Percentiles rank a stretch among this genome's conserved stretches.
These are phyloP conservation scores for Aphidius gifuensis DNA, from an alignment of 1,140 invertebrate genomes.

Conservation along the genomic window DNA sequence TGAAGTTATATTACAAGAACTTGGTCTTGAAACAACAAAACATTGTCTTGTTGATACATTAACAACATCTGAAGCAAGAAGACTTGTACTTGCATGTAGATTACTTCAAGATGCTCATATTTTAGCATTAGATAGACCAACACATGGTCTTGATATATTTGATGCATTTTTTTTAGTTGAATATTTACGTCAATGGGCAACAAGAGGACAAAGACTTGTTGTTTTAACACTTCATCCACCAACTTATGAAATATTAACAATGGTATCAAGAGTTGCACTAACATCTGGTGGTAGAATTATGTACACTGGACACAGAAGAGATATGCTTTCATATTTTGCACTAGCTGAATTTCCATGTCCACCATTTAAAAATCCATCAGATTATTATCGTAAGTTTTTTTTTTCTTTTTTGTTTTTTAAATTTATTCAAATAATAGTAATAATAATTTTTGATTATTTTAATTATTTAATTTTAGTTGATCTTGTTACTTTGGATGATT, in stretches of 20 bases:
- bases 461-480: conserved; percentile 67
- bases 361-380: conserved; percentile 92
- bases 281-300: conserved; percentile 86
- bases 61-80: conserved; percentile 80
- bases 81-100: conserved; percentile 84
- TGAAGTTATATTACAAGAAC: conserved; percentile 68
- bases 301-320: conserved; percentile 82
- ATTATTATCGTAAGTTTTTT: conserved; percentile 85
- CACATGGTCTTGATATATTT: conserved; percentile 91
- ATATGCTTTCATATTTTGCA: conserved; percentile 91
- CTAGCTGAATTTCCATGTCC: conserved; percentile 93
- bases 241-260: conserved; percentile 93
- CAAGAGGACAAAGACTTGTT: conserved; percentile 74
- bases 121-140: conserved; percentile 83
- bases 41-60: conserved; percentile 66
- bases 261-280: conserved; percentile 83
- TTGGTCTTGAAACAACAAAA: conserved; percentile 79
- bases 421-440: conserved; percentile 2
- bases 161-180: conserved; percentile 94
- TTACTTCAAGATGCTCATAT: conserved; percentile 80
- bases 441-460: neutral
- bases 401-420: conserved; percentile 15
- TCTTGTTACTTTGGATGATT: conserved; percentile 86
- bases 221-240: conserved; percentile 91
- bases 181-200: conserved; percentile 90